A percentile compares a stretch with the other conserved stretches of the same genome.
Conservation (phyloP, 2,797 vertebrate species). For the Mormyrus proboscirostris region DNA sequence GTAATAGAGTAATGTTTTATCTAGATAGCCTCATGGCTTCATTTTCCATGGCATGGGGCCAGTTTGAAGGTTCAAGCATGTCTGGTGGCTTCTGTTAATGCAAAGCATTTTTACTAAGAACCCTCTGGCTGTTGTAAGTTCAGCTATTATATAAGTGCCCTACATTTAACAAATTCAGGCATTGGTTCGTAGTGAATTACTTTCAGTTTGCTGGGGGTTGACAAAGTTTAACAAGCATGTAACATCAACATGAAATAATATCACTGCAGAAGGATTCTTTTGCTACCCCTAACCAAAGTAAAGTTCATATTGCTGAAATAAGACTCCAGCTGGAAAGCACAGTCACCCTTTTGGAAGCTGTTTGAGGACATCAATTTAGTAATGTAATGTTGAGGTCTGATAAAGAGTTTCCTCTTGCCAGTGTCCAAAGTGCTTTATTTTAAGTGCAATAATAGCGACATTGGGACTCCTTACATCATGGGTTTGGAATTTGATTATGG, state of each 20-base stretch:
- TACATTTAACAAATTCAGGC: conserved; percentile 39
- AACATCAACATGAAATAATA: conserved; percentile 37
- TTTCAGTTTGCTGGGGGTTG: conserved; percentile 36
- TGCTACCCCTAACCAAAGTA: conserved; percentile 28
- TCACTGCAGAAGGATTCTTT: conserved; percentile 37
- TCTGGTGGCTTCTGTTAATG: conserved; percentile 35
- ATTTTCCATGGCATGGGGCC: conserved; percentile 21
- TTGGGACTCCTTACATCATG: conserved; percentile 45
- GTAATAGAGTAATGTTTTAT: neutral
- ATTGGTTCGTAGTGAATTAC: conserved; percentile 45
- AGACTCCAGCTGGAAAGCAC: conserved; percentile 43
- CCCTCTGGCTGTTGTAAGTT: conserved; percentile 50
- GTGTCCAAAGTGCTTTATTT: conserved; percentile 12
- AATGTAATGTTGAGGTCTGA: conserved; percentile 37
- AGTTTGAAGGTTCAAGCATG: conserved; percentile 33
- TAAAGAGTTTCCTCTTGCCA: conserved; percentile 27
- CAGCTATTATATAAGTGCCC: conserved; percentile 49
- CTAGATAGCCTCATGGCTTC: neutral
- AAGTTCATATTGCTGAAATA: conserved; percentile 46
- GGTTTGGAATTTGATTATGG: conserved; percentile 43
- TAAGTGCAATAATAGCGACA: conserved; percentile 14
- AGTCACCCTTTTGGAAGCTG: conserved; percentile 29
- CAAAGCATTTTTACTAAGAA: conserved; percentile 41
- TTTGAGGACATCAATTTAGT: conserved; percentile 40
- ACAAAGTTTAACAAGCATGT: conserved; percentile 20